Conservation (phyloP, 2,113 vertebrate species). For the Desmodus rotundus region DNA sequence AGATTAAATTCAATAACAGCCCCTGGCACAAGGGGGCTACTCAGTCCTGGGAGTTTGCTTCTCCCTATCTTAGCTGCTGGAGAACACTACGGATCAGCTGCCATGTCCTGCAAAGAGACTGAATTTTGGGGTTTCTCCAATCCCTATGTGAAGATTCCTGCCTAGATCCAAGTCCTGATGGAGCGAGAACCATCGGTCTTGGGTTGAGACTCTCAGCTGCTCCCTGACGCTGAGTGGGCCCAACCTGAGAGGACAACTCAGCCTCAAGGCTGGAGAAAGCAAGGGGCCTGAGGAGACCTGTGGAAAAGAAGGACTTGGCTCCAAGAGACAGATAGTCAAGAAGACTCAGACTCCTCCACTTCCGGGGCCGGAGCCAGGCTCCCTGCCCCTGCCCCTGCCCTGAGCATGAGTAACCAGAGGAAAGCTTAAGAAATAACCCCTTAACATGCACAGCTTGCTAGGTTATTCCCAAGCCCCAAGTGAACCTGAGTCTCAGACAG, state of each 20-base stretch:
- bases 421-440: background rate
- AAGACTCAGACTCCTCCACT: background rate
- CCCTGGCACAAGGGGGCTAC: background rate
- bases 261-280: background rate
- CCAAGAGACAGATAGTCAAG: background rate
- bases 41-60: background rate
- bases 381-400: slow-evolving; percentile 41
- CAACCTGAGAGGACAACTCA: background rate
- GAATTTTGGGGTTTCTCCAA: background rate
- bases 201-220: background rate
- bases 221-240: too few relatives aligned
- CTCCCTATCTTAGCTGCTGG: background rate
- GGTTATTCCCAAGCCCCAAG: background rate
- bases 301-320: background rate
- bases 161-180: background rate
- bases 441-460: background rate
- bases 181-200: background rate
- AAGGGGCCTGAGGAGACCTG: background rate
- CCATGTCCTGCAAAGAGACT: background rate
- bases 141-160: background rate
- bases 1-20: background rate
- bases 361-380: fast-evolving
- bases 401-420: slow-evolving; percentile 22
- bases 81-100: background rate
- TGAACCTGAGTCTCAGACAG: background rate